These are phyloP conservation scores for Tragelaphus buxtoni DNA, from an alignment of 2,113 vertebrate species.

Conservation along the genomic window DNA sequence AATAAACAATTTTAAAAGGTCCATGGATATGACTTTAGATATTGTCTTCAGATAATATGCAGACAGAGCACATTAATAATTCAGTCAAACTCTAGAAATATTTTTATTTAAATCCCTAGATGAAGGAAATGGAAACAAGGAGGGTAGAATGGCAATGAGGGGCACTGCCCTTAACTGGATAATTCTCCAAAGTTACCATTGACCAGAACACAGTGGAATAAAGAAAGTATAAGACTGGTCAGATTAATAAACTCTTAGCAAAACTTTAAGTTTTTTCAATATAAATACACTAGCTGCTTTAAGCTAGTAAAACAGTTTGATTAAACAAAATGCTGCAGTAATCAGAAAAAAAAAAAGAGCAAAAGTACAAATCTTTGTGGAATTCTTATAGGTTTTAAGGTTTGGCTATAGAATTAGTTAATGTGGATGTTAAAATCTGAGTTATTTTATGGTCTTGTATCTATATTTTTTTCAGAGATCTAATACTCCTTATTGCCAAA, in stretches of 20 bases:
- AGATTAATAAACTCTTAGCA: background rate
- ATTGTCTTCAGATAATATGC: background rate
- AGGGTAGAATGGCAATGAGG: rapidly evolving
- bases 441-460: background rate
- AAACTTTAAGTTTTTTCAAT: background rate
- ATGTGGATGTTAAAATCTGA: background rate
- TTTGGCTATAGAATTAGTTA: background rate
- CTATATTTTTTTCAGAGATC: background rate
- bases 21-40: background rate
- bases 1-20: background rate
- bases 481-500: too few species aligned
- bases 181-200: background rate
- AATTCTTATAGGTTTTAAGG: background rate
- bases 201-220: background rate
- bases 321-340: background rate
- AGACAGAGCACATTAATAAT: background rate
- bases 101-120: background rate
- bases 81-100: background rate
- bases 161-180: background rate
- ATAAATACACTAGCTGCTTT: background rate
- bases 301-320: background rate
- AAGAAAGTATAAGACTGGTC: background rate
- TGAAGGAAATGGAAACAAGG: background rate
- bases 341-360: background rate
- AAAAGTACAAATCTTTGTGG: background rate